A percentile compares a stretch with the other conserved stretches of the same genome.
Evolutionary conservation across 2,113 vertebrate species (phyloP).

Genomic region (Naja naja): DNA sequence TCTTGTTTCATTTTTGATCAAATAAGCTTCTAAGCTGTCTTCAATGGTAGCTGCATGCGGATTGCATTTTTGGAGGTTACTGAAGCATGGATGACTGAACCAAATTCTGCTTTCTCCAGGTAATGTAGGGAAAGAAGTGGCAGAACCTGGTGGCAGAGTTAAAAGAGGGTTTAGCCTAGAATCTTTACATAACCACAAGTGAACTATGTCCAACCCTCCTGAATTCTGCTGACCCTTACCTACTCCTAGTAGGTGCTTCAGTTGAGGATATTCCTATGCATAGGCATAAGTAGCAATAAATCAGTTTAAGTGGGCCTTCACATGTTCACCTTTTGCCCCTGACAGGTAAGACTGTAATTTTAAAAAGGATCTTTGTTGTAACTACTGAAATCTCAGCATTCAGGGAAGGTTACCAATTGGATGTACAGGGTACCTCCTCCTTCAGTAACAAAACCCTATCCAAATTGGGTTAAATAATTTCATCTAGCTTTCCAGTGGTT

Average conservation of each 20-base stretch:
- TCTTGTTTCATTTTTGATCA: background rate
- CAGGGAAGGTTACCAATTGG: background rate
- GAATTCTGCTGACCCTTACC: background rate
- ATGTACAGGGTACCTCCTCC: background rate
- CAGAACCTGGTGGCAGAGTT: background rate
- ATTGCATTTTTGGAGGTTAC: background rate
- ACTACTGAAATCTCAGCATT: background rate
- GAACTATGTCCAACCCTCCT: background rate
- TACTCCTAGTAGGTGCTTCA: background rate
- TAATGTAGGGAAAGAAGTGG: background rate
- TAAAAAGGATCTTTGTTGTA: background rate
- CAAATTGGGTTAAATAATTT: background rate
- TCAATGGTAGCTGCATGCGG: background rate
- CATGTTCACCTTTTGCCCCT: background rate
- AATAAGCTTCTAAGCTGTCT: background rate
- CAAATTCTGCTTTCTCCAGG: background rate
- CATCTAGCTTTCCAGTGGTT: background rate
- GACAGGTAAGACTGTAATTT: background rate
- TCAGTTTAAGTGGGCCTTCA: background rate
- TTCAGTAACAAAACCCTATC: background rate
- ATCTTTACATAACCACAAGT: background rate
- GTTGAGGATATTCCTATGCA: background rate
- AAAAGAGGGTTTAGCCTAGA: background rate
- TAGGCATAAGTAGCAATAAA: background rate
- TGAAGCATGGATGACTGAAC: background rate